Evolutionary conservation across 2,888 invertebrate genomes (phyloP), one percentile per base, ranked within the genome.

Genomic region (Thereva unica): DNA sequence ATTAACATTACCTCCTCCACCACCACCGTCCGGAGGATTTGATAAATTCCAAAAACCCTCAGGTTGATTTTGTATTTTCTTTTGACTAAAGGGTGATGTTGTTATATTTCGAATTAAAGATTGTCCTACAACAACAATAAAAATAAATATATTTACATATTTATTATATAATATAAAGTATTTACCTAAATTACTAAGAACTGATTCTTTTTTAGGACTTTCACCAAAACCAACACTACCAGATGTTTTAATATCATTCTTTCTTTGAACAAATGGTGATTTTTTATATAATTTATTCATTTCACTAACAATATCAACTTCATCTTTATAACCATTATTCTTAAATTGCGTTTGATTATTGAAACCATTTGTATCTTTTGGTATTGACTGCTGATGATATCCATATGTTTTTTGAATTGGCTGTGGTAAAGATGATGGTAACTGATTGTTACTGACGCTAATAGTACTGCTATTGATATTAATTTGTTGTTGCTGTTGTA

Each of bases 11-110:
- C 71, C 72, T 55, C 67, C 68, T n/a, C 70, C 69, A 54, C 70
- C 71, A 47, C 75, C 74, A 54, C 73, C 72, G 67, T 73, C 74
- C 52, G 76, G 74, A 66, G 73, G 73, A 69, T 72, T 70, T 47
- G 72, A 71, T 57, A 70, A 67, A 67, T 71, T 72, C 69, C 72
- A 71, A 68, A 70, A 70, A 67, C 68, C 69, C 55, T 71, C 70
- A 71, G 69, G 55, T 59, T 72, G 57, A 34, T 71, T 70, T 70
- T 64, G 71, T 64, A 75, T 77, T 71, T 78, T 78, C 73, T 80
- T 79, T 74, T 80, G 80, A 70, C 78, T 78, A 71, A 80, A 80
- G 37, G 80, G 80, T 65, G 80, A 80, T 34, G 77, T 77, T 4
- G 80, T 79, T 69, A 80, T 71, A 73, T 80, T 80, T 54, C 80